These are phyloP conservation scores for Parus major DNA, from an alignment of 2,113 vertebrate species.

Conservation along the genomic window DNA sequence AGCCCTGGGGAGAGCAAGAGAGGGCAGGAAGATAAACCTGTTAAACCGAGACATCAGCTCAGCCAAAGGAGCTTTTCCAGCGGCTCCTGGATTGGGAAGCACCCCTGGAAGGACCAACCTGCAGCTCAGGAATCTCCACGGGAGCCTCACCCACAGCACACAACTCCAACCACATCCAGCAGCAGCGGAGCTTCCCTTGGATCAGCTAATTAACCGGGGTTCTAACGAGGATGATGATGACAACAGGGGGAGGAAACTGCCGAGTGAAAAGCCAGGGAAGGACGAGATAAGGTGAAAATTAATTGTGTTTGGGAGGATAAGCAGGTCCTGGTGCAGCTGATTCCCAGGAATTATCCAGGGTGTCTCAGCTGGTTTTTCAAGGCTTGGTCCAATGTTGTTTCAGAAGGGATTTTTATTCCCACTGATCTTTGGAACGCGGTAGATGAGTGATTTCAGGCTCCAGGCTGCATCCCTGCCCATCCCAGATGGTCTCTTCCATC, in stretches of 20 bases:
- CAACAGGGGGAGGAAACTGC: background rate
- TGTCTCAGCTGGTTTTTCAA: background rate
- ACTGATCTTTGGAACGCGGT: background rate
- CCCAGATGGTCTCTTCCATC: background rate
- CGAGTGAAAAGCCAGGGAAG: background rate
- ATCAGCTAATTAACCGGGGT: background rate
- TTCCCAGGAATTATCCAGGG: background rate
- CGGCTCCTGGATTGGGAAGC: accelerated
- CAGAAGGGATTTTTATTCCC: background rate
- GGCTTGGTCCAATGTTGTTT: background rate
- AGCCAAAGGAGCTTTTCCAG: background rate
- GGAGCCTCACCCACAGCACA: background rate
- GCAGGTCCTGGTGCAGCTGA: background rate
- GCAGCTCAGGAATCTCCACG: background rate
- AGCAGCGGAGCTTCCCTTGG: background rate
- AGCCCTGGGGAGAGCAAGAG: background rate
- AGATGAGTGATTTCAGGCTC: background rate
- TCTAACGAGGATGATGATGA: background rate
- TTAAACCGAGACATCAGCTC: background rate
- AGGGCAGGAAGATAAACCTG: background rate
- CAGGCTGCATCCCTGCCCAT: background rate
- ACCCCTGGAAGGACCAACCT: background rate
- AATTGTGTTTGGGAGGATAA: background rate
- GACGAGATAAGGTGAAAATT: background rate
- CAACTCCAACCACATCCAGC: background rate